A percentile compares a stretch with the other conserved stretches of the same genome.
Evolutionary conservation across 1,140 invertebrate genomes (phyloP).

Genomic region (Hyphantria cunea): DNA sequence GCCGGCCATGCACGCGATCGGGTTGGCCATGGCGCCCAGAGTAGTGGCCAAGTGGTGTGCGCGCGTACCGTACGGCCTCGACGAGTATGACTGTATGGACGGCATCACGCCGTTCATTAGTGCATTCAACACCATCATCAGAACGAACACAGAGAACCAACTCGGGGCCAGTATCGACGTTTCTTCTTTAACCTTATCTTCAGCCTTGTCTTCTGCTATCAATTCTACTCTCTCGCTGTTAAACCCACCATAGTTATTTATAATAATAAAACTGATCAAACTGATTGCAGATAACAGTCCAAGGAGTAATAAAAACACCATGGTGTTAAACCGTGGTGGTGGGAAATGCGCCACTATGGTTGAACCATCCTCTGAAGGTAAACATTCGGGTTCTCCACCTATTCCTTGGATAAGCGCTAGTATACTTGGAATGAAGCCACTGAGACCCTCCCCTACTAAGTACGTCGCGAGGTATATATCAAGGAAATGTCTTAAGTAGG

Average conservation of each 20-base stretch:
- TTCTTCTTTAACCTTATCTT: slow-evolving; percentile 45
- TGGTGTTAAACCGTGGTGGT: slow-evolving; percentile 84
- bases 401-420: slow-evolving; percentile 92
- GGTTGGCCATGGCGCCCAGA: slow-evolving; percentile 92
- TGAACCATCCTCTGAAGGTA: slow-evolving; percentile 45
- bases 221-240: slow-evolving; percentile 65
- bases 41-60: slow-evolving; percentile 93
- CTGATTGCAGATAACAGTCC: slow-evolving; percentile 82
- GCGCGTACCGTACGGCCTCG: slow-evolving; percentile 91
- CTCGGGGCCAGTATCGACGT: slow-evolving; percentile 51
- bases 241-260: slow-evolving; percentile 77
- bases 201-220: slow-evolving; percentile 57
- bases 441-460: slow-evolving; percentile 89
- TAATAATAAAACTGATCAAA: slow-evolving; percentile 82
- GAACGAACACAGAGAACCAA: slow-evolving; percentile 81
- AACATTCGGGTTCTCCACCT: slow-evolving; percentile 85
- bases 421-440: slow-evolving; percentile 93
- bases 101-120: slow-evolving; percentile 91
- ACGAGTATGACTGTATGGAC: slow-evolving; percentile 93
- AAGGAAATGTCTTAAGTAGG: slow-evolving; percentile 93
- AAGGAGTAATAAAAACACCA: slow-evolving; percentile 88
- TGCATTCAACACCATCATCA: slow-evolving; percentile 84
- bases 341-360: slow-evolving; percentile 57
- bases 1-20: slow-evolving; percentile 90
- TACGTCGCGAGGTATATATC: slow-evolving; percentile 87